These are phyloP conservation scores for Mythimna pallens DNA, from an alignment of 2,888 invertebrate genomes.

Conservation along the genomic window DNA sequence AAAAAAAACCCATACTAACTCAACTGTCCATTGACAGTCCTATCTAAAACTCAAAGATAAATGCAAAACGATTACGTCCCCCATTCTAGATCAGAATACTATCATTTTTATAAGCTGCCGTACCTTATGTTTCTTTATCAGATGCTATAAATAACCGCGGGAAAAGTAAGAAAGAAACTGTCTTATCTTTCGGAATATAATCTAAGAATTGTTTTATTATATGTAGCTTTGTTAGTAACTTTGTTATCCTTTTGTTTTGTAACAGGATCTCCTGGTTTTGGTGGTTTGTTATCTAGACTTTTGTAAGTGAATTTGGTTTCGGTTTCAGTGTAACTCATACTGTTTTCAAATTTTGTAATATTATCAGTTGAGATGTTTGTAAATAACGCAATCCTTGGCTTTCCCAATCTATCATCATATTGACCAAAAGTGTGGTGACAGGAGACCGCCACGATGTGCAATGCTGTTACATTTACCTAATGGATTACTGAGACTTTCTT, in stretches of 20 bases:
- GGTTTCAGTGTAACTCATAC: neutral
- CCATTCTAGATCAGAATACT: constrained; percentile 19
- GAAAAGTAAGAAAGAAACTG: constrained; percentile 23
- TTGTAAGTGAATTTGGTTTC: constrained; percentile 12
- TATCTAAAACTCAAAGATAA: constrained; percentile 1
- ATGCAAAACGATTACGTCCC: neutral
- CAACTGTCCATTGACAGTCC: neutral
- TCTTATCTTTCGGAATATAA: constrained; percentile 33
- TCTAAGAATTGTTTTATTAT: constrained; percentile 16
- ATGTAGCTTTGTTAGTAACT: constrained; percentile 22
- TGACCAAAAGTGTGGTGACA: no score
- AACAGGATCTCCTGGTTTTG: constrained; percentile 1
- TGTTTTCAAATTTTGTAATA: neutral
- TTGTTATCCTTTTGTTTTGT: constrained; percentile 1
- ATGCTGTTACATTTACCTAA: no score
- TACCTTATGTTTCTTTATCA: constrained; percentile 34
- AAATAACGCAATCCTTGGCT: neutral
- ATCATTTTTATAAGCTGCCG: constrained; percentile 24
- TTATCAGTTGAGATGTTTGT: no score
- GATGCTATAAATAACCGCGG: constrained; percentile 29
- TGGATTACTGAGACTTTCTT: no score
- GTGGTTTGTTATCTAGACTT: constrained; percentile 11
- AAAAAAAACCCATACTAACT: neutral
- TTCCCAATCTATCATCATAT: neutral
- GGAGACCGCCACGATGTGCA: no score